Evolutionary conservation across 2,797 vertebrate species (phyloP).

Genomic region (Clarias pachynema): DNA sequence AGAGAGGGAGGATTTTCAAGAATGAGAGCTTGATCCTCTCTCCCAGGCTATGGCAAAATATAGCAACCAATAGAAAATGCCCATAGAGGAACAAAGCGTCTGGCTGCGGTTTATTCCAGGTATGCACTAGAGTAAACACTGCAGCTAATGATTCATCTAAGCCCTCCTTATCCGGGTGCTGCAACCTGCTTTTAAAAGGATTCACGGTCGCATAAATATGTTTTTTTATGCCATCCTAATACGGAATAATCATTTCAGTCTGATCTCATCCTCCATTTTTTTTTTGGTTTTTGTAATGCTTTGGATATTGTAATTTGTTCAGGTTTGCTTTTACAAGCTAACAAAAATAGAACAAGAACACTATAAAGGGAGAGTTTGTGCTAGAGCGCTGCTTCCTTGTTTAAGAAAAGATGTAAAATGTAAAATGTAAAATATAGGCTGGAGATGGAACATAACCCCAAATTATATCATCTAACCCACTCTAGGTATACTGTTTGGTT

Average conservation of each 20-base stretch:
- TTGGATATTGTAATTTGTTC: conserved; percentile 23
- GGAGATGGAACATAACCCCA: conserved; percentile 28
- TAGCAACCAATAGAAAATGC: conserved; percentile 4
- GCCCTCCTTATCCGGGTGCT: conserved; percentile 3
- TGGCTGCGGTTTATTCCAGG: conserved; percentile 33
- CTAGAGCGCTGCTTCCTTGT: background rate
- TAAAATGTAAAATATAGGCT: conserved; percentile 34
- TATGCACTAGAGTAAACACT: conserved; percentile 12
- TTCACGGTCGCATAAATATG: conserved; percentile 14
- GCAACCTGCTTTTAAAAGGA: conserved; percentile 29
- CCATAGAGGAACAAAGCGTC: background rate
- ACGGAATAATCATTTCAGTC: background rate
- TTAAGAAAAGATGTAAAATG: conserved; percentile 8
- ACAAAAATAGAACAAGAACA: background rate
- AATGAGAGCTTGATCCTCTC: conserved; percentile 28
- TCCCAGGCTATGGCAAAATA: conserved; percentile 23
- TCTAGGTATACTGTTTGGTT: conserved; percentile 35
- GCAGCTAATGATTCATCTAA: conserved; percentile 25
- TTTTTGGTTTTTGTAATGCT: conserved; percentile 16
- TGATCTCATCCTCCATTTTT: background rate
- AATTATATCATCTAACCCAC: conserved; percentile 37
- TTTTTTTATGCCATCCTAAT: conserved; percentile 19
- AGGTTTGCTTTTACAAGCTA: conserved; percentile 25
- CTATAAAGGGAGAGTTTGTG: background rate
- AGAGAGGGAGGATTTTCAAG: conserved; percentile 25